These are phyloP conservation scores for Mastomys coucha DNA, from an alignment of 2,113 vertebrate genomes.

Conservation along the genomic window DNA sequence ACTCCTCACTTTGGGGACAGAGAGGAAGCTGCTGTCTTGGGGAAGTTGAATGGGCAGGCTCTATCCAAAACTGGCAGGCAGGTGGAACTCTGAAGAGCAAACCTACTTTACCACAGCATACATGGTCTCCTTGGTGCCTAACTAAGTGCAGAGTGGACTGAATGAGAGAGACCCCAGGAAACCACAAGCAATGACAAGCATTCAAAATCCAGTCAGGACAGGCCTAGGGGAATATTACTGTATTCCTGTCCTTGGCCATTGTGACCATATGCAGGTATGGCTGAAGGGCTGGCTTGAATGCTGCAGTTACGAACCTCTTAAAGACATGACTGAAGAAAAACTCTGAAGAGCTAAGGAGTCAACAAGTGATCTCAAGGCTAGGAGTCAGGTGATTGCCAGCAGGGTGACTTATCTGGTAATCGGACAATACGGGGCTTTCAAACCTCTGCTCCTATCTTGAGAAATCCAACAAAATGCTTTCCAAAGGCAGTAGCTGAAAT, in stretches of 20 bases:
- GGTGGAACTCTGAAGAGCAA: not conserved
- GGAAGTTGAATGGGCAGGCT: not conserved
- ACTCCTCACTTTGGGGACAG: not conserved
- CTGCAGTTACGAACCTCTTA: not conserved
- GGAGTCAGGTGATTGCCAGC: not conserved
- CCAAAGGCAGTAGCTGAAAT: not conserved
- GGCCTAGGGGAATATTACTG: not conserved
- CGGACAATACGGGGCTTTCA: not conserved
- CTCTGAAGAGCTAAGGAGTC: too few species aligned
- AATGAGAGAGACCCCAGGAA: not conserved
- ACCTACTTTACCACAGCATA: not conserved
- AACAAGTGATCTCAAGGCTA: too few species aligned
- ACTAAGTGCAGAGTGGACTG: not conserved
- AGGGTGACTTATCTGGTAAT: not conserved
- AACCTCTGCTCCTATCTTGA: not conserved
- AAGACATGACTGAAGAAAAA: not conserved
- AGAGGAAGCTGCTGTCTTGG: not conserved
- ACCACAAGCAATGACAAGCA: not conserved
- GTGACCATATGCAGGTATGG: too few species aligned
- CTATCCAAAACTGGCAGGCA: not conserved
- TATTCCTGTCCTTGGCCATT: not conserved
- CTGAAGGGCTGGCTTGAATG: not conserved
- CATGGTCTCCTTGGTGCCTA: not conserved
- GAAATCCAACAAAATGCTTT: not conserved
- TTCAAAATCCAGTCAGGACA: not conserved